phyloP scores from a whole-genome alignment of 2,797 vertebrate genomes.

The Eulemur mongoz region DNA sequence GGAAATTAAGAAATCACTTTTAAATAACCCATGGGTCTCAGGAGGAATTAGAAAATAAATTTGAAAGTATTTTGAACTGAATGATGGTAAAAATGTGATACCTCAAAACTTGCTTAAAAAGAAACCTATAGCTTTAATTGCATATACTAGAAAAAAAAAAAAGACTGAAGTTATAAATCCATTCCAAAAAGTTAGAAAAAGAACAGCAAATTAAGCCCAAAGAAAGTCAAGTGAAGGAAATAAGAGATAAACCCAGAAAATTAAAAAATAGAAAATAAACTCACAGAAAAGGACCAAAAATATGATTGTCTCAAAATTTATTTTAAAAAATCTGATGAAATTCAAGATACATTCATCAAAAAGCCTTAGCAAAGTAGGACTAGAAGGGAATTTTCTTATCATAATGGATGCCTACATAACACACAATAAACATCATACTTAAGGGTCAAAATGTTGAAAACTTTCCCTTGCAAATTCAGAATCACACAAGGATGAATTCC shows the following conservation, averaged over 20 bases:
- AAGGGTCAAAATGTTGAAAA: not conserved
- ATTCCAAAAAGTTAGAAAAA: not conserved
- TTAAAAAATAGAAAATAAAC: not conserved
- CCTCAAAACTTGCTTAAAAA: not conserved
- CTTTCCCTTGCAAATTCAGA: not conserved
- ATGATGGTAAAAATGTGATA: not conserved
- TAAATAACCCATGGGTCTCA: not conserved
- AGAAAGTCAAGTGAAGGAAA: not conserved
- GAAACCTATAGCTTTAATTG: not conserved
- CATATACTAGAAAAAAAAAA: not conserved
- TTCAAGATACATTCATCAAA: not conserved
- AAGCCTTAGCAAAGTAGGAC: not conserved
- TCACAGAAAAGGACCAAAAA: not conserved
- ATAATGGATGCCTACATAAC: not conserved
- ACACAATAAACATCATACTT: not conserved
- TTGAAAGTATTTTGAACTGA: not conserved
- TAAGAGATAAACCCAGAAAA: not conserved
- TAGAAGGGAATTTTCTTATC: not conserved
- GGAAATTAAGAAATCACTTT: slow-evolving; percentile 9
- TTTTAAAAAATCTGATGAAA: not conserved
- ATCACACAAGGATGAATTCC: not conserved
- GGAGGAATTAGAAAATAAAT: not conserved
- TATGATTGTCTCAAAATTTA: not conserved
- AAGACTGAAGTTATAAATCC: not conserved
- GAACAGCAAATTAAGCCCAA: not conserved